phyloP scores from a whole-genome alignment of 2,888 invertebrate genomes.

The Ectemnius continuus region DNA sequence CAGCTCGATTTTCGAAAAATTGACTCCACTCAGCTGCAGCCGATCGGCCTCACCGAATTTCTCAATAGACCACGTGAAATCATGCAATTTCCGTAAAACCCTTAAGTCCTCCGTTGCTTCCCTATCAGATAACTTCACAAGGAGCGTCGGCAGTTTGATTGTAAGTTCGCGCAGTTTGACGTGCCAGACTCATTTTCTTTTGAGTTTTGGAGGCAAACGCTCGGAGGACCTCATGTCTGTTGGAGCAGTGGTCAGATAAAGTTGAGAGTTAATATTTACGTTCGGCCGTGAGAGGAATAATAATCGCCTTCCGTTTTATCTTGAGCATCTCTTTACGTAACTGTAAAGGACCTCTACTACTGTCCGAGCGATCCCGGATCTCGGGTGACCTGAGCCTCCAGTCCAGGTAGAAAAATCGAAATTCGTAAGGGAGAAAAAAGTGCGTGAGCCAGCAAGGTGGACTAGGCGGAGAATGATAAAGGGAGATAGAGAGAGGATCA shows the following conservation, averaged over 20 bases:
- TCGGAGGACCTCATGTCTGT: not conserved
- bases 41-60: conserved; percentile 8
- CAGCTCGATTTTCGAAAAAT: conserved; percentile 41
- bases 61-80: not conserved
- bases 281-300: conserved; percentile 39
- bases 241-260: not conserved
- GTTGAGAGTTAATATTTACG: conserved; percentile 24
- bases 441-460: conserved; percentile 22
- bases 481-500: conserved; percentile 61
- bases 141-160: too few relatives aligned
- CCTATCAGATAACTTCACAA: too few relatives aligned
- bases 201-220: not conserved
- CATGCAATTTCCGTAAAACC: not conserved
- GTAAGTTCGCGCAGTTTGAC: too few relatives aligned
- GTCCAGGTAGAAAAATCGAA: conserved; percentile 73
- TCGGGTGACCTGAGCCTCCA: conserved; percentile 61
- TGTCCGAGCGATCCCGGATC: conserved; percentile 57
- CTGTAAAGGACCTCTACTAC: conserved; percentile 66
- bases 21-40: conserved; percentile 56
- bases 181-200: not conserved
- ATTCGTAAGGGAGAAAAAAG: conserved; percentile 63
- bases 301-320: conserved; percentile 43
- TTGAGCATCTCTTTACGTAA: conserved; percentile 63
- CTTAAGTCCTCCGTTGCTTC: too few relatives aligned
- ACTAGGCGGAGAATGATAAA: conserved; percentile 38